Percentiles rank a stretch among this genome's conserved stretches.
Conservation (phyloP, 30 jellyfish, hydroid and myxozoan genomes). For the Pelagia noctiluca region DNA sequence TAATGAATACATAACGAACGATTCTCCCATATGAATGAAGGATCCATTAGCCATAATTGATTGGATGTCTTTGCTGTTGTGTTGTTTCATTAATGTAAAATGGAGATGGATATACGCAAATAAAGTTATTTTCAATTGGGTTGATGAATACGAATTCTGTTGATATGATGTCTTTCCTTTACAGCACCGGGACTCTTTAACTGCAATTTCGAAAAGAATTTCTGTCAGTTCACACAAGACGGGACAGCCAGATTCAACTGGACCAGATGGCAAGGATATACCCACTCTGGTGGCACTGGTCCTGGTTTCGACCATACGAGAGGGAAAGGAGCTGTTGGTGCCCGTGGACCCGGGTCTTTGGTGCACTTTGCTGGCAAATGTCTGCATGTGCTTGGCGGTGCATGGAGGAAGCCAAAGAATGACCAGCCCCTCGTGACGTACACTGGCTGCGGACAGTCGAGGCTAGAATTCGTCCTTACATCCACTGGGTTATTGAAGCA, state of each 20-base stretch:
- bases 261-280: conserved; percentile 95
- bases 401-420: conserved; percentile 87
- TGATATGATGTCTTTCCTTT: background rate
- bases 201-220: conserved; percentile 86
- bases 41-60: too few species aligned
- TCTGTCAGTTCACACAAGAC: conserved; percentile 76
- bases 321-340: conserved; percentile 96
- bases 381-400: conserved; percentile 86
- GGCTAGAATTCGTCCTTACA: conserved; percentile 76
- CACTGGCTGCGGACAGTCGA: conserved; percentile 94
- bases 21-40: too few species aligned
- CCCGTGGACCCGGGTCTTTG: conserved; percentile 94
- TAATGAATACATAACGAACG: too few species aligned
- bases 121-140: background rate
- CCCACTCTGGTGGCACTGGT: conserved; percentile 86
- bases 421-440: conserved; percentile 86
- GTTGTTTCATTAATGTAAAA: background rate
- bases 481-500: conserved; percentile 74
- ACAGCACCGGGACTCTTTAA: conserved; percentile 86
- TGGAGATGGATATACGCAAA: background rate
- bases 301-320: conserved; percentile 90
- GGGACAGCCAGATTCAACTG: conserved; percentile 81
- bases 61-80: too few species aligned
- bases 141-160: background rate
- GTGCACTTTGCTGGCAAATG: conserved; percentile 86